Evolutionary conservation across 2,113 vertebrate species (phyloP), one percentile per base, ranked within the genome.

Genomic region (Heterocephalus glaber): DNA sequence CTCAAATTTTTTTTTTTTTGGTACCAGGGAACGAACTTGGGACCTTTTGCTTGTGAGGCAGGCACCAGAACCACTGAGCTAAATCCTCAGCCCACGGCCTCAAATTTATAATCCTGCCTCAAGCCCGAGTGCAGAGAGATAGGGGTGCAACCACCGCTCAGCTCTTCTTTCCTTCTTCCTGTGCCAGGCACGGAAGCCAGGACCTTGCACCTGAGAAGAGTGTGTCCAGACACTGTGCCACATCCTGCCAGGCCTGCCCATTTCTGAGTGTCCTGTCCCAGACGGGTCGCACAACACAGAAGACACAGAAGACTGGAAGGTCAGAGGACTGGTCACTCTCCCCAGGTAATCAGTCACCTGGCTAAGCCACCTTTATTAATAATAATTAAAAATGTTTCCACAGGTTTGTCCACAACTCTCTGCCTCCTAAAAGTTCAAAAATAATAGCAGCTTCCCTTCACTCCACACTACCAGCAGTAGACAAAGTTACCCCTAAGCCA

Each of bases 361-460:
- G 17, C 56, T 44, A 82, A 22, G 28, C 17, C 65, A 92, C 58
- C 13, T 85, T 56, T 58, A 63, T 60, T 52, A 82, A 58, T 58
- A 58, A 58, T 58, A 58, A 58, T 17, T 58, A 58, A 17, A 19
- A 58, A 58, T 11, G 58, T 52, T 92, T 49, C 90, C 26, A 63
- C 1, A 72, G 44, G 38, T 76, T 56, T 47, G 68, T 16, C 60
- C 9, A 56, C 65, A 85, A 77, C 38, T 52, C 17, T 49, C 6
- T 20, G 81, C 30, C 80, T 77, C 44, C 92, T 93, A 41, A 22
- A 54, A 47, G 33, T 84, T 95, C 80, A 94, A 93, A 79, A 17
- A 60, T 20, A n/a, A 35, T 38, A 58, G 60, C 33, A 28, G 63
- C 90, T 20, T 89, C 72, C 74, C 38, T 65, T 63, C 20, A 74